Evolutionary conservation across 37 sponge, comb jelly and placozoan species (phyloP).

Genomic region (Bolinopsis microptera): DNA sequence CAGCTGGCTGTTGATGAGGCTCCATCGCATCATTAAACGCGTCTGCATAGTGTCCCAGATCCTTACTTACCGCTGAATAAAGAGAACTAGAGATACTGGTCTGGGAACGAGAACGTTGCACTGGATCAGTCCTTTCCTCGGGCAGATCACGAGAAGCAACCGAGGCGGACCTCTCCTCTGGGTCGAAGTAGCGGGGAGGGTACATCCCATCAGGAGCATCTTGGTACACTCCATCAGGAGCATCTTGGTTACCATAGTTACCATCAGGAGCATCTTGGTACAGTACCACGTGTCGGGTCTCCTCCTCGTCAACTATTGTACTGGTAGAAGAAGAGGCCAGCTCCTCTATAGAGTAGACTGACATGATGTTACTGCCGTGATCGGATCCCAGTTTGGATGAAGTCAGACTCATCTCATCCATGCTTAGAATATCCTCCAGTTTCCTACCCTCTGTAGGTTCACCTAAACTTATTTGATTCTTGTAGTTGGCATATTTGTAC

Average conservation of each 20-base stretch:
- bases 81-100: not conserved
- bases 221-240: not conserved
- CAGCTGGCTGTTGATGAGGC: not conserved
- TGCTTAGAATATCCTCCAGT: not conserved
- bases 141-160: not conserved
- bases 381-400: not conserved
- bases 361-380: not conserved
- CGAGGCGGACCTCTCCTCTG: not conserved
- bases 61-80: not conserved
- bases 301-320: slow-evolving; percentile 43
- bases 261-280: not conserved
- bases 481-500: not conserved
- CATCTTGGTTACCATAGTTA: not conserved
- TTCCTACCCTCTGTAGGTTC: not conserved
- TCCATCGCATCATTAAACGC: slow-evolving; percentile 42
- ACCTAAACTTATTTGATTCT: not conserved
- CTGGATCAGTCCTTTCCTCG: not conserved
- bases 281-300: not conserved
- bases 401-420: not conserved
- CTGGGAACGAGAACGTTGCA: not conserved
- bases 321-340: slow-evolving; percentile 8
- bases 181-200: not conserved
- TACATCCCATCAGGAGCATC: not conserved
- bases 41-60: slow-evolving; percentile 15
- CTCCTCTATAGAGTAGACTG: not conserved